Evolutionary conservation across 2,888 invertebrate species (phyloP).

Genomic region (Lasioglossum pauxillum): DNA sequence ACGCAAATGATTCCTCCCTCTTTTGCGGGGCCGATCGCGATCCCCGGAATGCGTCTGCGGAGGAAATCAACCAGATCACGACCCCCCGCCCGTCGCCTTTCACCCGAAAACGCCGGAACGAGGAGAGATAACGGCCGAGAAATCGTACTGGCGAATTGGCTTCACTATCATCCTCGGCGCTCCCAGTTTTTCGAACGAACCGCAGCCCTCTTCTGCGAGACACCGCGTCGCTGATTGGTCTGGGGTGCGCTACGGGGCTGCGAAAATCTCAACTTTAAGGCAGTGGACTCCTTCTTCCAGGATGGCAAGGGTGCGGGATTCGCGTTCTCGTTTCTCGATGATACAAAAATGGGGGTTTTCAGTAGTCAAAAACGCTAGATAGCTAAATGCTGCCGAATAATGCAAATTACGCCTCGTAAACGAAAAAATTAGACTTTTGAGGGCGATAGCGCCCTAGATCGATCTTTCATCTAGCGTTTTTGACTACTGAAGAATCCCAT

Average conservation of each 20-base stretch:
- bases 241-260: not conserved
- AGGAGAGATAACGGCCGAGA: not conserved
- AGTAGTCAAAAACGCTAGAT: no score
- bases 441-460: no score
- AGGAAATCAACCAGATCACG: conserved; percentile 32
- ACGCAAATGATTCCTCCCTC: conserved; percentile 50
- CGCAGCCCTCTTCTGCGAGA: not conserved
- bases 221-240: not conserved
- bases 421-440: no score
- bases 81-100: conserved; percentile 35
- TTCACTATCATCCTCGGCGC: conserved; percentile 34
- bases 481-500: no score
- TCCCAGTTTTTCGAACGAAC: not conserved
- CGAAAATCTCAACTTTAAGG: not conserved
- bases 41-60: conserved; percentile 29
- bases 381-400: no score
- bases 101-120: conserved; percentile 21
- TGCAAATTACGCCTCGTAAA: no score
- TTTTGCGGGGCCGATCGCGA: conserved; percentile 11
- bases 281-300: no score
- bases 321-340: no score
- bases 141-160: conserved; percentile 24
- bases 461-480: no score
- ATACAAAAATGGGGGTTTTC: no score
- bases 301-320: no score